phyloP scores from a whole-genome alignment of 1,140 invertebrate species.

The Andricus grossulariae region DNA sequence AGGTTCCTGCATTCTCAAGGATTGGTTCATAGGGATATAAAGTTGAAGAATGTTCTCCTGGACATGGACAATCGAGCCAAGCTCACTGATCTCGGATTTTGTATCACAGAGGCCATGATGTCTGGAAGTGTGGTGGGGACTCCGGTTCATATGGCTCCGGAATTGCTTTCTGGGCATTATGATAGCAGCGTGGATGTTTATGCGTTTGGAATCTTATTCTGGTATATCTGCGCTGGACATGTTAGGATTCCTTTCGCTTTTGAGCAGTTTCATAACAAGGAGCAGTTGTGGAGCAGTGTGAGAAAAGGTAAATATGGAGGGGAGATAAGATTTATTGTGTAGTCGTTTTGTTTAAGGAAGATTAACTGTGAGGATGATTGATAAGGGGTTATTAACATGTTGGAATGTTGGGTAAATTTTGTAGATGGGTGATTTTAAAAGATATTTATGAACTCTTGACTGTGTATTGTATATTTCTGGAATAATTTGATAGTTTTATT shows the following conservation, averaged over 20 bases:
- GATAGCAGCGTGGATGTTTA: constrained; percentile 93
- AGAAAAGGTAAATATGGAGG: constrained; percentile 81
- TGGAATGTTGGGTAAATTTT: too few species aligned
- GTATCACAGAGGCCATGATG: constrained; percentile 94
- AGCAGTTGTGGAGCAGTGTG: constrained; percentile 91
- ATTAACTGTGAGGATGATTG: too few species aligned
- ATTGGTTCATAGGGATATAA: constrained; percentile 92
- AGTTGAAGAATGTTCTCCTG: constrained; percentile 92
- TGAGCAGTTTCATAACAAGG: constrained; percentile 92
- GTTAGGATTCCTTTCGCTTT: constrained; percentile 88
- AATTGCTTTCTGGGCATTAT: constrained; percentile 88
- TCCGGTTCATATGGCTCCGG: constrained; percentile 95
- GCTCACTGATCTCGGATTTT: constrained; percentile 93
- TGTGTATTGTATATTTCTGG: too few species aligned
- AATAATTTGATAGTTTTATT: too few species aligned
- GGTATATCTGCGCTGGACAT: constrained; percentile 92
- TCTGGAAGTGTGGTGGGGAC: constrained; percentile 91
- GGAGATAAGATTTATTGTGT: background rate
- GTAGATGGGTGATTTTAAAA: too few species aligned
- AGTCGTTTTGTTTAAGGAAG: too few species aligned
- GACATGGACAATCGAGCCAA: constrained; percentile 86
- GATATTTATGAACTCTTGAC: too few species aligned
- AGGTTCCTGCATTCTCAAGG: constrained; percentile 92
- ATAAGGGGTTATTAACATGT: too few species aligned
- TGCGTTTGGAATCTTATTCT: constrained; percentile 94